Conservation (phyloP, 2,888 invertebrate genomes). For the Invenusta paracnida region DNA sequence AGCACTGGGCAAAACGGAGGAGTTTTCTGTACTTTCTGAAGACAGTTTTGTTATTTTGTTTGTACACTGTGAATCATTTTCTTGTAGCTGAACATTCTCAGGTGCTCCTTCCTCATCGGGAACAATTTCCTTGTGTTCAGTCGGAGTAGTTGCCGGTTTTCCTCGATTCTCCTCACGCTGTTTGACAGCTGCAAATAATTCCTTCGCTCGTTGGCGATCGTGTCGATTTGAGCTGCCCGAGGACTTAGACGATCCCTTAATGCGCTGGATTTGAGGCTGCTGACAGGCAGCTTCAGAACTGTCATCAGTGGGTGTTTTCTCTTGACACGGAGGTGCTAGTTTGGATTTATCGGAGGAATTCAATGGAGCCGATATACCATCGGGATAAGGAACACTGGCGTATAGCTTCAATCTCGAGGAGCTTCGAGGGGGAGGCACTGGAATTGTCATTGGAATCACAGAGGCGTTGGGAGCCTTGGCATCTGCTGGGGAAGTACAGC, state of each 20-base stretch:
- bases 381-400: not conserved
- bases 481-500: not conserved
- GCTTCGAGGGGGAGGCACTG: not conserved
- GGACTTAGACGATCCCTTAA: too few species aligned
- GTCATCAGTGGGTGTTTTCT: not conserved
- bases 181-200: slow-evolving; percentile 9
- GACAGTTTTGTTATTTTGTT: not conserved
- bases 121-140: too few species aligned
- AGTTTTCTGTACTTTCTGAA: not conserved
- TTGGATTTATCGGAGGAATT: not conserved
- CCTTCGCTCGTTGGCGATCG: not conserved
- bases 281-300: too few species aligned
- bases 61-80: too few species aligned
- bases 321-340: not conserved
- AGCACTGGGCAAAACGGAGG: not conserved
- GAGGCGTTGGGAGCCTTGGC: not conserved
- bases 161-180: not conserved
- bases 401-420: not conserved
- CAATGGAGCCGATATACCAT: too few species aligned
- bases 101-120: too few species aligned
- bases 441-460: not conserved
- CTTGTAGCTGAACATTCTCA: too few species aligned
- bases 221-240: too few species aligned
- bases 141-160: too few species aligned
- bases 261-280: too few species aligned